These are phyloP conservation scores for Thereva nobilitata DNA, from an alignment of 2,888 invertebrate genomes.

Conservation along the genomic window DNA sequence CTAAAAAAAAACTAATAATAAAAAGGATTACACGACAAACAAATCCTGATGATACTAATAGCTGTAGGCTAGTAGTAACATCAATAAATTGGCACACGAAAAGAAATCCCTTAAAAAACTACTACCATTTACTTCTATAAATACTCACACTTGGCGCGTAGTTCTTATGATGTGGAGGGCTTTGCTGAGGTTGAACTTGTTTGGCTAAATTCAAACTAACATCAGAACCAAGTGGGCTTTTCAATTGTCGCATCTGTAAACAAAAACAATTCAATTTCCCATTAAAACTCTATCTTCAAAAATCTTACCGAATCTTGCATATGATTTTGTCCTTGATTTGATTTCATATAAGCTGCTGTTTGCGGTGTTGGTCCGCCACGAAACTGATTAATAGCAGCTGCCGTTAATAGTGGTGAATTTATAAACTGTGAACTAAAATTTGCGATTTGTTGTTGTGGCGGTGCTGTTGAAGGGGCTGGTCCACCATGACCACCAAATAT, in stretches of 20 bases:
- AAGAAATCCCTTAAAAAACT: background rate
- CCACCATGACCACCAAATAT: constrained; percentile 56
- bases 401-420: constrained; percentile 68
- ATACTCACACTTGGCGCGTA: constrained; percentile 55
- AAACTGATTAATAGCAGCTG: constrained; percentile 59
- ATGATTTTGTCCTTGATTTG: constrained; percentile 56
- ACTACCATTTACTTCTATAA: background rate
- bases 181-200: constrained; percentile 58
- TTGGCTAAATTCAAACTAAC: constrained; percentile 57
- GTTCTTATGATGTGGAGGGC: constrained; percentile 58
- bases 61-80: too few relatives aligned
- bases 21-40: too few relatives aligned
- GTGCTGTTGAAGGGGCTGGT: constrained; percentile 47
- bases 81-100: background rate
- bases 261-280: constrained; percentile 29
- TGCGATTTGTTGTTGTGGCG: constrained; percentile 57
- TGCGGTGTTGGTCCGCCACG: constrained; percentile 55
- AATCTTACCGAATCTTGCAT: constrained; percentile 58
- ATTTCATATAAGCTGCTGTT: constrained; percentile 54
- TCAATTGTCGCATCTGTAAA: constrained; percentile 56
- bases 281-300: background rate
- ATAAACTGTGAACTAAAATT: constrained; percentile 63
- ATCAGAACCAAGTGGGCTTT: constrained; percentile 57
- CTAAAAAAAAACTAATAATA: too few relatives aligned
- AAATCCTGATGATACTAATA: too few relatives aligned